A percentile compares a stretch with the other conserved stretches of the same genome.
phyloP scores from a whole-genome alignment of 1,140 invertebrate genomes.

The Drosophila seguyi region DNA sequence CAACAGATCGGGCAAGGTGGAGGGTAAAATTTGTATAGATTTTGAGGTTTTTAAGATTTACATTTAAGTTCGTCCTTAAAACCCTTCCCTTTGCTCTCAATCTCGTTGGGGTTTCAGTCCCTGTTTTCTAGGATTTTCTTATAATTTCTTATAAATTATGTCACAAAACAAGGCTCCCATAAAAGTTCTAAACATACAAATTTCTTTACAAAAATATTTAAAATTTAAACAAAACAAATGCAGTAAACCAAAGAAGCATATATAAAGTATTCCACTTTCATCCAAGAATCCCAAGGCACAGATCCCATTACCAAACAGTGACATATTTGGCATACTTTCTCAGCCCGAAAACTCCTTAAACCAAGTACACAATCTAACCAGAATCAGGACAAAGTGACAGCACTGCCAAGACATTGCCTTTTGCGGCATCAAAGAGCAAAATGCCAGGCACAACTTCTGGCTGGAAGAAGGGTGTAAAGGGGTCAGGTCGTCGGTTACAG shows the following conservation, averaged over 20 bases:
- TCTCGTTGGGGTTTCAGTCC: not conserved
- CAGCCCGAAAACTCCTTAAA: not conserved
- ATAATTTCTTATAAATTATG: too few species aligned
- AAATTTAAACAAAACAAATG: not conserved
- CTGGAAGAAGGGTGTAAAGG: constrained; percentile 25
- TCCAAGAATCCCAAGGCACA: too few species aligned
- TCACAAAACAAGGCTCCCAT: too few species aligned
- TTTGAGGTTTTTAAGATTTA: not conserved
- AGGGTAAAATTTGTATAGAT: not conserved
- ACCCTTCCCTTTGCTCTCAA: too few species aligned
- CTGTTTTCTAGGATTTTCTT: too few species aligned
- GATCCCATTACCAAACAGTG: not conserved
- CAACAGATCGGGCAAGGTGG: not conserved
- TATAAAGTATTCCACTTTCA: not conserved
- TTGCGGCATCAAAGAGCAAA: constrained; percentile 51
- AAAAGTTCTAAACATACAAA: too few species aligned
- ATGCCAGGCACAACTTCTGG: constrained; percentile 29
- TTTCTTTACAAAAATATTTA: not conserved
- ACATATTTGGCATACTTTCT: constrained; percentile 10
- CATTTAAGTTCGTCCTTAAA: too few species aligned
- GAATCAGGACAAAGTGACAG: constrained; percentile 9
- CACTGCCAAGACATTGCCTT: constrained; percentile 3
- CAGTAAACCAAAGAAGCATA: too few species aligned
- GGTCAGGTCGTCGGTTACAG: constrained; percentile 59
- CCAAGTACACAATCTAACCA: not conserved